phyloP scores from a whole-genome alignment of 2,797 vertebrate species.

The Pangasius mekongensis region DNA sequence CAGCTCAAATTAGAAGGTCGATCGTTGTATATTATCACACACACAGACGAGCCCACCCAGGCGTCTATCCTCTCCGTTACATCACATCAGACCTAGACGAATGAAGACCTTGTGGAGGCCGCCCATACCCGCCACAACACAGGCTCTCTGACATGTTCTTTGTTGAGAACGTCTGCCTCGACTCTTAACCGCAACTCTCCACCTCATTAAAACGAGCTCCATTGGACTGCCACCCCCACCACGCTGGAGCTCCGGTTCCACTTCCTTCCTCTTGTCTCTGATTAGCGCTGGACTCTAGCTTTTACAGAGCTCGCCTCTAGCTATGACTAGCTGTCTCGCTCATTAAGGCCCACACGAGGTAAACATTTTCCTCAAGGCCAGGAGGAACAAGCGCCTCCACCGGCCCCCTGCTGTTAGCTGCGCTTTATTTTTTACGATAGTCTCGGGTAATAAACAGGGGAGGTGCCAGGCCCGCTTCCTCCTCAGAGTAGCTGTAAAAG shows the following conservation, averaged over 20 bases:
- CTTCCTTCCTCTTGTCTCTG: slow-evolving; percentile 50
- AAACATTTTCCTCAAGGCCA: slow-evolving; percentile 49
- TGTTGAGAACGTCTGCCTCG: slow-evolving; percentile 7
- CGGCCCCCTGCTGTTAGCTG: slow-evolving; percentile 19
- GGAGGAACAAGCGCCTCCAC: slow-evolving; percentile 25
- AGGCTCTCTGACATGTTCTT: background rate
- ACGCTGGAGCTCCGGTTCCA: background rate
- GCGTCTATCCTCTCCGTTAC: background rate
- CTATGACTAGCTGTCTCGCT: slow-evolving; percentile 35
- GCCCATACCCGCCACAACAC: background rate
- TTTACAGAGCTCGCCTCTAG: slow-evolving; percentile 47
- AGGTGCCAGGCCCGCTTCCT: slow-evolving; percentile 62
- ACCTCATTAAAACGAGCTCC: slow-evolving; percentile 58
- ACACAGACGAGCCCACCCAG: background rate
- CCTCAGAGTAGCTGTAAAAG: slow-evolving; percentile 63
- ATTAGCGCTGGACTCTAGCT: slow-evolving; percentile 46
- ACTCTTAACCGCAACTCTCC: slow-evolving; percentile 43
- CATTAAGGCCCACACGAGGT: slow-evolving; percentile 46
- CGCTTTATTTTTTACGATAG: slow-evolving; percentile 44
- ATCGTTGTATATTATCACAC: slow-evolving; percentile 34
- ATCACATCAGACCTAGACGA: background rate
- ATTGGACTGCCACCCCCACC: background rate
- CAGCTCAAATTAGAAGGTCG: slow-evolving; percentile 32
- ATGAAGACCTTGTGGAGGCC: background rate
- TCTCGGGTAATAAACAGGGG: slow-evolving; percentile 46